Evolutionary conservation across 1,140 invertebrate genomes (phyloP).

Genomic region (Pseudachorutes palmiensis): DNA sequence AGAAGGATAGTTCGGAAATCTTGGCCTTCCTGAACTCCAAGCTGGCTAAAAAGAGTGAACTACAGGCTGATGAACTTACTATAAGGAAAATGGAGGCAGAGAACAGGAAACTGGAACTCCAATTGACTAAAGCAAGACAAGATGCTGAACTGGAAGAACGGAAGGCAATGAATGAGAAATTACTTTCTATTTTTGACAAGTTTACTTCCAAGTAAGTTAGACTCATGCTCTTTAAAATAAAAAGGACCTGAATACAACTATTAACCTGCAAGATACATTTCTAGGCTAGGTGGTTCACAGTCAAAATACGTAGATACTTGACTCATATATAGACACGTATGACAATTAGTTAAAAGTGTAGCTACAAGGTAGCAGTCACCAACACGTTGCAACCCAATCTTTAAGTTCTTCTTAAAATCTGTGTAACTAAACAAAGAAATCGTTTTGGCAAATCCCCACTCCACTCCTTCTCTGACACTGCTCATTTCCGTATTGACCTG

Average conservation of each 20-base stretch:
- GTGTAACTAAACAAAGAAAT: not conserved
- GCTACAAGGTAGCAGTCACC: not conserved
- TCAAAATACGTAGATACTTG: not conserved
- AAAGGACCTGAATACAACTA: no score
- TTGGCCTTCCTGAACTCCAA: not conserved
- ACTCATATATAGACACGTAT: slow-evolving; percentile 11
- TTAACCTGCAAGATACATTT: no score
- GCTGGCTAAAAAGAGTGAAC: not conserved
- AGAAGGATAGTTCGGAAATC: not conserved
- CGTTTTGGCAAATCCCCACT: slow-evolving; percentile 12
- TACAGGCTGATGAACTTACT: not conserved
- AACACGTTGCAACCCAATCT: slow-evolving; percentile 2
- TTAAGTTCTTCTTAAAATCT: slow-evolving; percentile 17
- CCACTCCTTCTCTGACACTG: slow-evolving; percentile 5
- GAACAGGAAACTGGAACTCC: not conserved
- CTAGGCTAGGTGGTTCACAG: not conserved
- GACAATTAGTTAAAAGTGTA: not conserved
- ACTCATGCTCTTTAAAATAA: not conserved
- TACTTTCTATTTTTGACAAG: not conserved
- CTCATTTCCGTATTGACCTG: slow-evolving; percentile 2
- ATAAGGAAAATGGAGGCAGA: not conserved
- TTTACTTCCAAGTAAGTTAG: not conserved
- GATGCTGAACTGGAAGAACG: not conserved
- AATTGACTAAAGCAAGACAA: not conserved
- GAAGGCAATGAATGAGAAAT: not conserved